Conservation (phyloP, 2,113 vertebrate genomes). For the Nesogale talazaci region DNA sequence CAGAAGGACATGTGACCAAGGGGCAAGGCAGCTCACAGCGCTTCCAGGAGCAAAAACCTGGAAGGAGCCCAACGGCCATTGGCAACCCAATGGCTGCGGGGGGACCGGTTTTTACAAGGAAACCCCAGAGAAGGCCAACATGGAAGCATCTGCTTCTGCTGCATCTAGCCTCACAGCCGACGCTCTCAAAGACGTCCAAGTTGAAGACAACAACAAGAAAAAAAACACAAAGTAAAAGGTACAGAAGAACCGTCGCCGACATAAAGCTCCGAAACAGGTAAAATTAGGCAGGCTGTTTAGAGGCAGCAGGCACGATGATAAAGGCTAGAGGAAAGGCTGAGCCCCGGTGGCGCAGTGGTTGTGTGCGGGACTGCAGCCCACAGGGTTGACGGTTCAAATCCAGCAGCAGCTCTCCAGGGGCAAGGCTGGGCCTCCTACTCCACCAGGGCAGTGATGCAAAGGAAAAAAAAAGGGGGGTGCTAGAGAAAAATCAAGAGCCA, state of each 20-base stretch:
- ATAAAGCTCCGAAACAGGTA: constrained; percentile 39
- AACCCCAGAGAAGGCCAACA: constrained; percentile 19
- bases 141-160: background rate
- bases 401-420: too few species aligned
- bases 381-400: too few species aligned
- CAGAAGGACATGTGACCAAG: background rate
- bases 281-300: constrained; percentile 23
- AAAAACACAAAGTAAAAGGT: too few species aligned
- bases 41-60: constrained; percentile 1
- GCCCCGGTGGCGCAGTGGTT: too few species aligned
- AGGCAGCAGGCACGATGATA: background rate
- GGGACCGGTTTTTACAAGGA: constrained; percentile 2
- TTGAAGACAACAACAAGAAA: too few species aligned
- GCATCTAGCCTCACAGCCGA: background rate
- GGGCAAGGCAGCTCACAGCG: background rate
- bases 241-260: background rate
- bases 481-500: too few species aligned
- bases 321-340: background rate
- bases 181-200: constrained; percentile 52
- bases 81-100: background rate
- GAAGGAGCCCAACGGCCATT: background rate
- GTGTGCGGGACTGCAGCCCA: too few species aligned
- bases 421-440: too few species aligned
- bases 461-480: too few species aligned
- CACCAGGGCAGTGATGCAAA: too few species aligned